These are phyloP conservation scores for Cyclura pinguis DNA, from an alignment of 2,797 vertebrate genomes.

Conservation along the genomic window DNA sequence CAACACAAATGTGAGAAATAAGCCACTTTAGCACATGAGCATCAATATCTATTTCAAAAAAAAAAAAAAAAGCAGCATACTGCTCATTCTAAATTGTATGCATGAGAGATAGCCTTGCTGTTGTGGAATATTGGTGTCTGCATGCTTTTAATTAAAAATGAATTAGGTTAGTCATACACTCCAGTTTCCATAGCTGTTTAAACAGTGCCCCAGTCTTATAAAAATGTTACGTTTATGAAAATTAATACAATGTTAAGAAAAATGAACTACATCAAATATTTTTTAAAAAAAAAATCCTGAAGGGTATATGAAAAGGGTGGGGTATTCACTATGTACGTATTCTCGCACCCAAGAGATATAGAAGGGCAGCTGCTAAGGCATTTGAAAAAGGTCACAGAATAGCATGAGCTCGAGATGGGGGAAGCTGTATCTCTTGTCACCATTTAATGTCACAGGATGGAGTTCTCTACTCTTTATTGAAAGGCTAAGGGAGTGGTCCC, in stretches of 20 bases:
- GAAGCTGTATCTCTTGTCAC: not conserved
- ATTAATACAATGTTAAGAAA: constrained; percentile 8
- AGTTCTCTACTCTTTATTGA: not conserved
- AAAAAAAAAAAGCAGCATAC: not conserved
- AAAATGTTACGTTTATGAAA: constrained; percentile 9
- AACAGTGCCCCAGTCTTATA: not conserved
- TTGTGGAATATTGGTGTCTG: not conserved
- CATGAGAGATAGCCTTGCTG: not conserved
- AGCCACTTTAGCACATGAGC: not conserved
- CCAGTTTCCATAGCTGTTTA: constrained; percentile 22
- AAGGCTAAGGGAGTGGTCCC: not conserved
- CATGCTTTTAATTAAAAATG: constrained; percentile 28
- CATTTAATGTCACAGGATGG: not conserved
- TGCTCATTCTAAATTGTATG: not conserved
- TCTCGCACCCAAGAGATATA: not conserved
- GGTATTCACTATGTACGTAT: not conserved
- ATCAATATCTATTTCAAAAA: not conserved
- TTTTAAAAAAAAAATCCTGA: not conserved
- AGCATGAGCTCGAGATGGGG: not conserved
- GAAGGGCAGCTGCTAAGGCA: not conserved
- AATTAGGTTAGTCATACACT: constrained; percentile 14
- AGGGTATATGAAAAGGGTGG: not conserved
- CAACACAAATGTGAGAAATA: not conserved
- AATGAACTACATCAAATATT: constrained; percentile 3
- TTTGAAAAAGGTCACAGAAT: constrained; percentile 8